Conservation (phyloP, 2,888 invertebrate species). For the Griposia aprilina region DNA sequence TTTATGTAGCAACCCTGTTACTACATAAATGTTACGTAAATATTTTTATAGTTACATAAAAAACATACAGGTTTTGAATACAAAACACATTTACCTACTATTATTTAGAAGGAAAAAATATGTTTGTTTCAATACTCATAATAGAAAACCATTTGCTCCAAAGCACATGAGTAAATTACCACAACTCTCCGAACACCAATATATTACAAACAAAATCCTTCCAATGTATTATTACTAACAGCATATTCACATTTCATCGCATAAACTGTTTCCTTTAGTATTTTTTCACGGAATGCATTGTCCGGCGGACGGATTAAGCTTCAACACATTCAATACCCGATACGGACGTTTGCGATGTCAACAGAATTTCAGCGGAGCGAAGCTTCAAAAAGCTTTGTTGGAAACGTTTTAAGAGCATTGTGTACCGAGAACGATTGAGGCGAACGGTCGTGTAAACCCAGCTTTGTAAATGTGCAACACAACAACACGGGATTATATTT, state of each 20-base stretch:
- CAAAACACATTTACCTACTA: background rate
- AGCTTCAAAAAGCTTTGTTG: conserved; percentile 70
- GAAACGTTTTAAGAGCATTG: conserved; percentile 71
- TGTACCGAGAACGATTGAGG: conserved; percentile 61
- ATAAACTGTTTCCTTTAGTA: conserved; percentile 45
- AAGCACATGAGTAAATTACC: conserved; percentile 22
- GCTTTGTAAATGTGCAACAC: conserved; percentile 57
- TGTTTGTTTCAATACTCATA: background rate
- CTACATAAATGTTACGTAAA: background rate
- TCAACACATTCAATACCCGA: conserved; percentile 67
- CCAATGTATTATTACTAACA: conserved; percentile 38
- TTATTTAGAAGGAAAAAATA: background rate
- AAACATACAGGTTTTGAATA: background rate
- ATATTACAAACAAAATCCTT: conserved; percentile 19
- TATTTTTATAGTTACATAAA: too few relatives aligned
- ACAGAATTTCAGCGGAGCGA: conserved; percentile 63
- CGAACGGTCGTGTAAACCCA: conserved; percentile 60
- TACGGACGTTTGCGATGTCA: conserved; percentile 70
- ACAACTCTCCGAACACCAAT: conserved; percentile 3
- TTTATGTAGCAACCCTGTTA: background rate
- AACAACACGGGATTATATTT: conserved; percentile 48
- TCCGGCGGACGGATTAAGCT: conserved; percentile 69
- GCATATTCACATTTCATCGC: conserved; percentile 43
- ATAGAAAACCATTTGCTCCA: background rate
- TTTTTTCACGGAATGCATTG: conserved; percentile 63